Evolutionary conservation across 1,140 invertebrate genomes (phyloP), one percentile per base, ranked within the genome.

Genomic region (Brachionus plicatilis): DNA sequence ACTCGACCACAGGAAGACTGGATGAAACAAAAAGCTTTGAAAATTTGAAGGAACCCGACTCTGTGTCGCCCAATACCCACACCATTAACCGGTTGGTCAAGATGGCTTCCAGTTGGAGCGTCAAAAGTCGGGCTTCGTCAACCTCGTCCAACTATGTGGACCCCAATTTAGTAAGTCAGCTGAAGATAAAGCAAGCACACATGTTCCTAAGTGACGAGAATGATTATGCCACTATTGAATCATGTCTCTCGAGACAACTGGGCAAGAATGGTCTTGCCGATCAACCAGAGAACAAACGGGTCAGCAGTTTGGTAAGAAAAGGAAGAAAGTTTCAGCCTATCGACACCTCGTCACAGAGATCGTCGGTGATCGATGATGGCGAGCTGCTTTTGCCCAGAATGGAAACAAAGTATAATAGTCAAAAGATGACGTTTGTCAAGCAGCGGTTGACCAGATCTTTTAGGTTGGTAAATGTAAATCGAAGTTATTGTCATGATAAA

Each of bases 161-260:
- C 12, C 20, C 72, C 12, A 50, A 47, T 50, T 50, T 76, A 50
- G 72, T 76, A 50, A 76, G 72, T 76, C 72, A 76, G 24, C 14
- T 24, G 12, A 76, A 50, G 27, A 76, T 76, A 47, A 76, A 47
- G 43, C 72, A 76, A 76, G n/a, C 72, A 20, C 72, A 76, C 27
- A 76, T 76, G 72, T 76, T 76, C 50, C 47, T 76, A 14, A 76
- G 45, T 14, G 72, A 76, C 5, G 72, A 76, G 50, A 76, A 50
- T 27, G 72, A 76, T 9, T 72, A 41, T 41, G 68, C 68, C 7
- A 72, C 29, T 3, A 72, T 20, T 6, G 68, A 43, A n/a, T 45
- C 68, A 1, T 41, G 33, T 41, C 37, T 72, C 7, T 72, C 68
- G 41, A 41, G 68, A 45, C 68, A 72, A 43, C 45, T 72, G 68